phyloP scores from a whole-genome alignment of 2,888 invertebrate genomes.

The Dryocosmus kuriphilus region DNA sequence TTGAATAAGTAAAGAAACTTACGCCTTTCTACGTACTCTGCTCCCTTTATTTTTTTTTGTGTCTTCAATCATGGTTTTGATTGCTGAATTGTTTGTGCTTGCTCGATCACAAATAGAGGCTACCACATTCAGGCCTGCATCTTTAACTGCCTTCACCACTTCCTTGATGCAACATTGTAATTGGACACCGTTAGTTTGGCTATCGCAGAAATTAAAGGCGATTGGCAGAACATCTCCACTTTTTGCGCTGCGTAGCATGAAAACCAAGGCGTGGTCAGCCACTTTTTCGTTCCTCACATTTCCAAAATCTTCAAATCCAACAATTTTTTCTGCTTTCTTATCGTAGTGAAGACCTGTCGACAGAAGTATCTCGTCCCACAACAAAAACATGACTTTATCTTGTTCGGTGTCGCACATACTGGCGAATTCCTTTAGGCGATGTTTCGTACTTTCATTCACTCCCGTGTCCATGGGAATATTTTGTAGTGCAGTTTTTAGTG shows the following conservation, averaged over 20 bases:
- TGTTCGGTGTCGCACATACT: background rate
- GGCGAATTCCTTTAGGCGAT: no score
- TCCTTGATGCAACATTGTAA: conserved; percentile 41
- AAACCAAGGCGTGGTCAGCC: conserved; percentile 48
- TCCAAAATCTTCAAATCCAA: conserved; percentile 49
- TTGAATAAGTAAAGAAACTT: no score
- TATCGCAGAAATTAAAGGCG: conserved; percentile 43
- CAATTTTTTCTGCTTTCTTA: conserved; percentile 32
- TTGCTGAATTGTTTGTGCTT: background rate
- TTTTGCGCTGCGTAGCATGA: conserved; percentile 40
- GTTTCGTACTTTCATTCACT: no score
- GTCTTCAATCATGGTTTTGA: background rate
- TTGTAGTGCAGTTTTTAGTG: no score
- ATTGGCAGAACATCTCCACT: conserved; percentile 41
- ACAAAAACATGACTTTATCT: conserved; percentile 3
- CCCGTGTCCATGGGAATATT: no score
- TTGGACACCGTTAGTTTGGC: conserved; percentile 42
- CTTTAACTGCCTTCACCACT: background rate
- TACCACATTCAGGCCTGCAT: background rate
- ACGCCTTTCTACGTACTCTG: no score
- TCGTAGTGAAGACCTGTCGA: conserved; percentile 40
- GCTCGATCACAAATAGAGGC: background rate
- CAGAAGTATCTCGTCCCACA: no score
- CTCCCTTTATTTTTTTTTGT: background rate
- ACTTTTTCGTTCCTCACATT: conserved; percentile 18